A percentile compares a stretch with the other conserved stretches of the same genome.
phyloP scores from a whole-genome alignment of 1,140 invertebrate genomes.

The Cotesia typhae region DNA sequence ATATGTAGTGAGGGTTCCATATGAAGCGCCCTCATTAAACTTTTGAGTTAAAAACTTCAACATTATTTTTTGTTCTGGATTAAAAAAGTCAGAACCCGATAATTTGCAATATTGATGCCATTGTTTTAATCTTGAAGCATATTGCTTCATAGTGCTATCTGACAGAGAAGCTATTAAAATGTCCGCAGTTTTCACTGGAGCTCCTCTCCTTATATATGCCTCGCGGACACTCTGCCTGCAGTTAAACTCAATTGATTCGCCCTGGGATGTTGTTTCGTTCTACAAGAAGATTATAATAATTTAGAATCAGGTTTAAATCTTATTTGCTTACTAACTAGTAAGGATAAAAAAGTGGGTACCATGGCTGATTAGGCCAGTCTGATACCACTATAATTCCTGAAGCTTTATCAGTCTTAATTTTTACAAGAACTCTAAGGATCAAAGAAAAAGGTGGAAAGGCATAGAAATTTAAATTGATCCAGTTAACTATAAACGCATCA shows the following conservation, averaged over 20 bases:
- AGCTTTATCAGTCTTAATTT: constrained; percentile 9
- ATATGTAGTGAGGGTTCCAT: constrained; percentile 11
- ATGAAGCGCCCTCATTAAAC: constrained; percentile 18
- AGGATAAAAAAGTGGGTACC: constrained; percentile 23
- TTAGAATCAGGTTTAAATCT: not conserved
- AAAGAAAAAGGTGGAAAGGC: constrained; percentile 29
- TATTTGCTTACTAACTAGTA: not conserved
- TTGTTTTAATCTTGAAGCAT: constrained; percentile 24
- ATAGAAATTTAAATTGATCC: constrained; percentile 17
- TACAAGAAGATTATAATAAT: too few relatives aligned
- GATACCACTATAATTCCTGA: constrained; percentile 23
- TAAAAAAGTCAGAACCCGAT: not conserved
- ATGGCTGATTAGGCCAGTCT: constrained; percentile 25
- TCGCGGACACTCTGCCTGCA: constrained; percentile 21
- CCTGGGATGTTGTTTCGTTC: too few relatives aligned
- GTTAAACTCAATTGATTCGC: constrained; percentile 1
- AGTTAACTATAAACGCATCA: constrained; percentile 26
- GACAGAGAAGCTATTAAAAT: constrained; percentile 25
- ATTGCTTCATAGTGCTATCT: constrained; percentile 24
- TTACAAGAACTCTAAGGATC: constrained; percentile 10
- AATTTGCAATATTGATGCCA: constrained; percentile 17
- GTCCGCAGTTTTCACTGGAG: constrained; percentile 1
- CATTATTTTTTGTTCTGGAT: not conserved
- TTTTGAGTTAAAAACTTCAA: constrained; percentile 14
- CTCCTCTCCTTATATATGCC: not conserved